Percentiles rank a stretch among this genome's conserved stretches.
These are phyloP conservation scores for Nestor notabilis DNA, from an alignment of 2,113 vertebrate genomes.

Conservation along the genomic window DNA sequence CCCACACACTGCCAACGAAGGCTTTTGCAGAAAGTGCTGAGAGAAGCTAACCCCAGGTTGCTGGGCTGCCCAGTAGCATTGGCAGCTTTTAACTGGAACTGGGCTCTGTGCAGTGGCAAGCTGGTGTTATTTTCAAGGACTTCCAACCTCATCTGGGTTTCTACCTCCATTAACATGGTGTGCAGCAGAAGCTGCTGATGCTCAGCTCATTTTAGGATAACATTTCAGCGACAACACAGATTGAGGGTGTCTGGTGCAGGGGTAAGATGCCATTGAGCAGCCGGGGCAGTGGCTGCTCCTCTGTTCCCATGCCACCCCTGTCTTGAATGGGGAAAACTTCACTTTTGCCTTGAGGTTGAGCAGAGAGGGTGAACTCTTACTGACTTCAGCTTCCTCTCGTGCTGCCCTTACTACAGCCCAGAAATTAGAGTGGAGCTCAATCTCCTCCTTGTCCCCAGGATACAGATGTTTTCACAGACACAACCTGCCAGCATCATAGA, in stretches of 20 bases:
- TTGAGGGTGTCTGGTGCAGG: neutral
- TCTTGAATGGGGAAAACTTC: neutral
- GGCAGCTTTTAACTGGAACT: neutral
- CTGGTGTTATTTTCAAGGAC: neutral
- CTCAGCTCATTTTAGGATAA: neutral
- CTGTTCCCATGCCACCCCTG: neutral
- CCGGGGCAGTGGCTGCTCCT: neutral
- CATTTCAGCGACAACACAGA: neutral
- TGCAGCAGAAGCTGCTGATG: neutral
- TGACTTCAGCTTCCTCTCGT: neutral
- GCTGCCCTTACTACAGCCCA: neutral
- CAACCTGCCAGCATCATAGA: neutral
- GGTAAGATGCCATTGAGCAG: neutral
- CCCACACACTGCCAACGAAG: neutral
- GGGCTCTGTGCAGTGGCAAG: neutral
- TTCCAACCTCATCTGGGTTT: neutral
- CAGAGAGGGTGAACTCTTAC: neutral
- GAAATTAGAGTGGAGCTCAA: neutral
- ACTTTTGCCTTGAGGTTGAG: neutral
- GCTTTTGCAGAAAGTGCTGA: neutral
- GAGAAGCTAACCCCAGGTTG: neutral
- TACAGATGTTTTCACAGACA: neutral
- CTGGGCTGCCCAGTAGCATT: fast-evolving
- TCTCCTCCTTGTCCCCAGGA: neutral
- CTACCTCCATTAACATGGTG: neutral